Evolutionary conservation across 2,888 invertebrate genomes (phyloP), one percentile per base, ranked within the genome.

Genomic region (Epinotia brunnichana): DNA sequence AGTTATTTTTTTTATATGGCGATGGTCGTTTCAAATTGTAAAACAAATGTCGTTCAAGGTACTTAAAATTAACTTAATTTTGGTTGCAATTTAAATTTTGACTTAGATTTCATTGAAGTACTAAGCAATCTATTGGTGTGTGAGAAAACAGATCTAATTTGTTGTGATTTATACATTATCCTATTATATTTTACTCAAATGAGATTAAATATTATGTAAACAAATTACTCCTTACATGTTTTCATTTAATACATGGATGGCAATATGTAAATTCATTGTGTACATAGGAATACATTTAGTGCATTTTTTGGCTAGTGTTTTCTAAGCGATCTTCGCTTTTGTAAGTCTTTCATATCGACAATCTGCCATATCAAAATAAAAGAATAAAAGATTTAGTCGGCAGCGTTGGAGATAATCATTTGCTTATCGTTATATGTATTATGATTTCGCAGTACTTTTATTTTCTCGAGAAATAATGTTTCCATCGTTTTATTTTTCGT

Each of bases 331-430:
- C 83, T 87, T 86, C 87, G 88, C 88, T 90, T 90, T 82, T 84
- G 84, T 85, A 86, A 83, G 85, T 89, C 78, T 91, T 94, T 94
- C 94, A 95, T 95, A 95, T 95, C 95, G 94, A 94, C 94, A 94
- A 94, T 94, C 94, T 94, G 95, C 95, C 95, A 95, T 95, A 95
- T 95, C 95, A 93, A 90, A 87, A 90, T 86, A 89, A 92, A 93
- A 92, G 94, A 94, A 91, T 93, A 91, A 87, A 88, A 85, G 83
- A 83, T 86, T 85, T 85, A 82, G 89, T 91, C 90, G 90, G 85
- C 84, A 70, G 80, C 78, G 77, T 91, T 87, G 87, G 76, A 85
- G 87, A 83, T 75, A 82, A 87, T 88, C 90, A 89, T 91, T 90
- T 90, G 87, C 79, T 73, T 74, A 74, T 72, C 72, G 75, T 74